These are phyloP conservation scores for Pelobates fuscus DNA, from an alignment of 2,113 vertebrate species.

Conservation along the genomic window DNA sequence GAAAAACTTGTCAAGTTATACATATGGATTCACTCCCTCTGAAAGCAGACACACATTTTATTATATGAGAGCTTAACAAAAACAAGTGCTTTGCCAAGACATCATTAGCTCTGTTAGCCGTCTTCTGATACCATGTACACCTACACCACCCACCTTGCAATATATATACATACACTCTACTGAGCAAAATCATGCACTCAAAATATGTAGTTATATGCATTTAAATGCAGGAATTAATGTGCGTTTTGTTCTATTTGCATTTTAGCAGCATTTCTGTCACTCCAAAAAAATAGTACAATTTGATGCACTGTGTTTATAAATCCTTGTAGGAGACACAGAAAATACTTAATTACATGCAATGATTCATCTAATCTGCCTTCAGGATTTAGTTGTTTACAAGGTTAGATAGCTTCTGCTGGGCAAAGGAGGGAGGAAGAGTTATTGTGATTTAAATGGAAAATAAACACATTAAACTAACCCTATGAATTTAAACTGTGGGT, in stretches of 20 bases:
- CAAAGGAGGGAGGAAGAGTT: not conserved
- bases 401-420: not conserved
- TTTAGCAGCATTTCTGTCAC: not conserved
- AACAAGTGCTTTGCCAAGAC: constrained; percentile 29
- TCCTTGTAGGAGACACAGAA: not conserved
- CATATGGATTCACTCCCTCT: not conserved
- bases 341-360: constrained; percentile 30
- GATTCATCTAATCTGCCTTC: constrained; percentile 11
- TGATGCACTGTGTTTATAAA: not conserved
- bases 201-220: not conserved
- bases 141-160: constrained; percentile 34
- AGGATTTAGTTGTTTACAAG: constrained; percentile 19
- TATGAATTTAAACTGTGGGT: too few species aligned
- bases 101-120: constrained; percentile 12
- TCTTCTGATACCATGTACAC: constrained; percentile 26
- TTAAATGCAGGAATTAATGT: not conserved
- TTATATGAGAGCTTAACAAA: constrained; percentile 9
- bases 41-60: not conserved
- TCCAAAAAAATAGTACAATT: not conserved
- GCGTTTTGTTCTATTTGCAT: not conserved
- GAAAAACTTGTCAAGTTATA: too few species aligned
- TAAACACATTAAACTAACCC: too few species aligned
- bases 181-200: too few species aligned
- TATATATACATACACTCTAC: too few species aligned
- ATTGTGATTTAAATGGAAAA: not conserved